phyloP scores from a whole-genome alignment of 2,797 vertebrate species.

The Urophycis tenuis region DNA sequence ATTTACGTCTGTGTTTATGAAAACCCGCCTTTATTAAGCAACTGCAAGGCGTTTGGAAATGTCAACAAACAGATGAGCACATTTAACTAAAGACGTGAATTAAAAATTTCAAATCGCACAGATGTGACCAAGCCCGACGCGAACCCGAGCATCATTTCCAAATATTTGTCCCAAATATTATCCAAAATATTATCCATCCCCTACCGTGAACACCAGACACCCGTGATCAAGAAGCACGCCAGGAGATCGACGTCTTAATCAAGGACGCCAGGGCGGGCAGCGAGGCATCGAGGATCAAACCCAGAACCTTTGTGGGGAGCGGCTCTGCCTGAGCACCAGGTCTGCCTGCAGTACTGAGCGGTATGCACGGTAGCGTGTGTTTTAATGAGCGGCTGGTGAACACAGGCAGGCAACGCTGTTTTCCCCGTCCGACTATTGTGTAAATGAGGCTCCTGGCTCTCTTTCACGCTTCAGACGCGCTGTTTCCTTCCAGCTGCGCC shows the following conservation, averaged over 20 bases:
- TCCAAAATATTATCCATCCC: no score
- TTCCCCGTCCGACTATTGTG: neutral
- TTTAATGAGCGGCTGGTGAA: neutral
- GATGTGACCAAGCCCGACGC: no score
- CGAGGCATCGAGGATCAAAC: neutral
- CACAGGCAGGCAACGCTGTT: neutral
- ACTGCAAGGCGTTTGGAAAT: no score
- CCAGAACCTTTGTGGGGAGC: neutral
- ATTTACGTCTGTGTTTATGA: no score
- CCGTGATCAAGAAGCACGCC: neutral
- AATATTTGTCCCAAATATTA: no score
- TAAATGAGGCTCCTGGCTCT: neutral
- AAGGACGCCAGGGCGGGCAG: neutral
- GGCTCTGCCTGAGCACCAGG: neutral
- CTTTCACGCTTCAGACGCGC: slow-evolving; percentile 2
- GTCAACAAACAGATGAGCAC: no score
- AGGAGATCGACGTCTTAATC: neutral
- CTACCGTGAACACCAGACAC: no score
- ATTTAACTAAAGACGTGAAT: no score
- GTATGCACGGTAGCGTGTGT: neutral
- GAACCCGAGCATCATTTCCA: no score
- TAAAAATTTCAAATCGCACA: no score
- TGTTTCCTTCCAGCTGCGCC: slow-evolving; percentile 17
- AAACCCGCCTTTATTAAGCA: no score
- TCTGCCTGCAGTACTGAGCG: neutral